Evolutionary conservation across 2,113 vertebrate genomes (phyloP).

Genomic region (Cynopterus brachyotis): DNA sequence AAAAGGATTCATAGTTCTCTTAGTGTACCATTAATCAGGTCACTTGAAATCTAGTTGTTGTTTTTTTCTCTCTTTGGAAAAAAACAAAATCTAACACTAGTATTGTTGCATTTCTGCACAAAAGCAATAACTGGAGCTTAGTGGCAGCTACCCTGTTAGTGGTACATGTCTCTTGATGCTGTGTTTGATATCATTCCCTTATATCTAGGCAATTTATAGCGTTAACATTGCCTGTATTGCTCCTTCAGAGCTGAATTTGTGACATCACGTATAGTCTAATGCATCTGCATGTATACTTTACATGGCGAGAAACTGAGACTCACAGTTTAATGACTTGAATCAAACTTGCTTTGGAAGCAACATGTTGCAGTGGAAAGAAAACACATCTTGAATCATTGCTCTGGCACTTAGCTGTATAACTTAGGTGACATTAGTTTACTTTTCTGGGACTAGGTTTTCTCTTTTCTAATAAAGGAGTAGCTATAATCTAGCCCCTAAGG

Average conservation of each 20-base stretch:
- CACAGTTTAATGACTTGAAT: background rate
- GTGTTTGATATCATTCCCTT: background rate
- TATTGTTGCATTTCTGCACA: background rate
- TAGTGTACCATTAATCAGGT: background rate
- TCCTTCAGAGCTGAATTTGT: background rate
- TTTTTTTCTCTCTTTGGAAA: background rate
- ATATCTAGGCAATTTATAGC: background rate
- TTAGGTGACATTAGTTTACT: background rate
- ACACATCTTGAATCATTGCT: background rate
- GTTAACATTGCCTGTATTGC: background rate
- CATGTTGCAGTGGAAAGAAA: background rate
- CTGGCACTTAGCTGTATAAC: background rate
- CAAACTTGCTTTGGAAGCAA: background rate
- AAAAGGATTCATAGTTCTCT: background rate
- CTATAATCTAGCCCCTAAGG: background rate
- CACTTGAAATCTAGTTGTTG: background rate
- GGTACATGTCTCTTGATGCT: background rate
- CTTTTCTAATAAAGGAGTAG: background rate
- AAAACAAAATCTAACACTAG: background rate
- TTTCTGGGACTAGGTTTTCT: background rate
- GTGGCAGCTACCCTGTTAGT: background rate
- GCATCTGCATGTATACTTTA: background rate
- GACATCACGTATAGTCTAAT: background rate
- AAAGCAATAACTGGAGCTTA: background rate
- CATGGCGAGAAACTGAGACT: background rate